phyloP scores from a whole-genome alignment of 2,113 vertebrate species.

The Alexandromys fortis region DNA sequence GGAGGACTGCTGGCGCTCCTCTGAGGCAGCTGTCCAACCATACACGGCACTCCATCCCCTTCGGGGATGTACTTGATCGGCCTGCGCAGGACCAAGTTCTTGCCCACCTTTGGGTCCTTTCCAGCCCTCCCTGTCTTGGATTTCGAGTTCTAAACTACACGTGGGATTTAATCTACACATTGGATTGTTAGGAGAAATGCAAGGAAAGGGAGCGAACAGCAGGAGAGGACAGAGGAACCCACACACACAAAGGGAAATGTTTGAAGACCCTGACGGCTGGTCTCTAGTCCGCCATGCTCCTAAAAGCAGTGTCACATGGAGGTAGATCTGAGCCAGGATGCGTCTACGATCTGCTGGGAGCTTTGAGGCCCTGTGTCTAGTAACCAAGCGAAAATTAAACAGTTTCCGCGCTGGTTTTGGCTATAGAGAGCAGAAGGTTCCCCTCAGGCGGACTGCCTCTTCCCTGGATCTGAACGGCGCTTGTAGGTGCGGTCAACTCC shows the following conservation, averaged over 20 bases:
- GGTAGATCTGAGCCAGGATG: neutral
- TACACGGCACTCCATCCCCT: neutral
- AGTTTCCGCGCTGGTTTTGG: neutral
- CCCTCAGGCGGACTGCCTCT: accelerated
- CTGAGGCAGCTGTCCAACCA: neutral
- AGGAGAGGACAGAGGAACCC: neutral
- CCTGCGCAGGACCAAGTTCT: neutral
- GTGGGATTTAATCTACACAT: neutral
- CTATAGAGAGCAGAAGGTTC: accelerated
- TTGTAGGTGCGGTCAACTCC: neutral
- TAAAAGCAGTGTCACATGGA: neutral
- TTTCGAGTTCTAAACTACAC: neutral
- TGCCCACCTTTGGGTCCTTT: neutral
- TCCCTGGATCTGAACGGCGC: accelerated
- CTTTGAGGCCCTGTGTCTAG: neutral
- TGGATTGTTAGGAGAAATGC: neutral
- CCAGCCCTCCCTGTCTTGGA: neutral
- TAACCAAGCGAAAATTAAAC: neutral
- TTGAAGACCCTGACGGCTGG: neutral
- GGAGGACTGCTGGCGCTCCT: neutral
- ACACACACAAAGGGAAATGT: no score
- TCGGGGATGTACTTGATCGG: no score
- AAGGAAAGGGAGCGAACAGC: neutral
- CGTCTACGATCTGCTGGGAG: neutral
- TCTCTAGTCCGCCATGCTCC: accelerated